phyloP scores from a whole-genome alignment of 2,113 vertebrate species.

The Anguilla japonica region DNA sequence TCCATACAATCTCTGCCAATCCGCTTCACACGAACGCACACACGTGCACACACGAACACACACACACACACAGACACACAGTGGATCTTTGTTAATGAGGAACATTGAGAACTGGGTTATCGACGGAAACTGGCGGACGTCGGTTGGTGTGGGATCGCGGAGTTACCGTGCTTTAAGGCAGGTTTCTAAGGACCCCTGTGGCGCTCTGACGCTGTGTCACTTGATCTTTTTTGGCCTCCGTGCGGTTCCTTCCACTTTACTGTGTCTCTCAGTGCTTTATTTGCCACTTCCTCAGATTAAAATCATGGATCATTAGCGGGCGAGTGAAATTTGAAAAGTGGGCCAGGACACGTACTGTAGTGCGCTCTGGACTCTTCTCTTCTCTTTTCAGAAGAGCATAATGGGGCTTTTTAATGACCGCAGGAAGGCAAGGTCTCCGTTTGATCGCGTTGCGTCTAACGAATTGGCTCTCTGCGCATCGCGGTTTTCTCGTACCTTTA shows the following conservation, averaged over 20 bases:
- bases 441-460: not conserved
- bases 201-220: not conserved
- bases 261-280: not conserved
- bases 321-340: not conserved
- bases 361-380: no score
- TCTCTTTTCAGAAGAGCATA: not conserved
- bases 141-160: not conserved
- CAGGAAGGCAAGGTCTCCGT: not conserved
- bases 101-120: not conserved
- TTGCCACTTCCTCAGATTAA: not conserved
- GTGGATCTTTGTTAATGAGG: not conserved
- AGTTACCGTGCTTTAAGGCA: not conserved
- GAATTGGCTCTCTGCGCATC: not conserved
- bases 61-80: not conserved
- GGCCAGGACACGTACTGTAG: not conserved
- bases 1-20: not conserved
- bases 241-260: not conserved
- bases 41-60: not conserved
- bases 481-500: not conserved
- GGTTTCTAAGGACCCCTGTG: not conserved
- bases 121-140: not conserved
- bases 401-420: not conserved
- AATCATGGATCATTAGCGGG: constrained; percentile 1
- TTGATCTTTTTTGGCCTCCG: not conserved
- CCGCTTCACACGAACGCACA: not conserved